These are phyloP conservation scores for Peromyscus maniculatus DNA, from an alignment of 2,113 vertebrate genomes.

Conservation along the genomic window DNA sequence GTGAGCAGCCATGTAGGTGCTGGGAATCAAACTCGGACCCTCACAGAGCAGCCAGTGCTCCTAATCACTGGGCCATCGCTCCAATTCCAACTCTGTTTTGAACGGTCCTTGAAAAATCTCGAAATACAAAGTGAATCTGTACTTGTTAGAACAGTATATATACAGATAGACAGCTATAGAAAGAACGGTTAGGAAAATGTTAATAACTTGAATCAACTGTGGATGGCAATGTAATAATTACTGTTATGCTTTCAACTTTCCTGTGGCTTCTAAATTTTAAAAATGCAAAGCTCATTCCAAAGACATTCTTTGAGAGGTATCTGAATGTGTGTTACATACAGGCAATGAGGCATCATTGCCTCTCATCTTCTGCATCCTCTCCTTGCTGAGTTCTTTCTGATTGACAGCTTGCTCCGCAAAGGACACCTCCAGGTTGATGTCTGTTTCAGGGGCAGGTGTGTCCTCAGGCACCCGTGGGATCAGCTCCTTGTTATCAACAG, in stretches of 20 bases:
- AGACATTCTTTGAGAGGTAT: background rate
- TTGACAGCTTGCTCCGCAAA: conserved; percentile 96
- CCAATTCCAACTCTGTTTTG: background rate
- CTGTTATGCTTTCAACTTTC: background rate
- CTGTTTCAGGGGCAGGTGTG: conserved; percentile 85
- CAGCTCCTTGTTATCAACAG: conserved; percentile 69
- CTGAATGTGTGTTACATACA: conserved; percentile 86
- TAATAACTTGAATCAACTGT: background rate
- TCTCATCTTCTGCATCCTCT: conserved; percentile 80
- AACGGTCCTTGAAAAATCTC: background rate
- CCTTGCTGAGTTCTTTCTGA: conserved; percentile 89
- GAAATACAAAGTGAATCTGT: background rate
- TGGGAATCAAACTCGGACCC: background rate
- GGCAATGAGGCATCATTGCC: conserved; percentile 90
- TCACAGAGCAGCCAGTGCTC: background rate
- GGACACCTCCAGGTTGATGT: conserved; percentile 95
- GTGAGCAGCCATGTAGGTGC: background rate
- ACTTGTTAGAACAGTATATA: background rate
- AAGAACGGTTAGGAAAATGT: background rate
- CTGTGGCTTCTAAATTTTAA: background rate
- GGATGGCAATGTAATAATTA: background rate
- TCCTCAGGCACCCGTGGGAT: conserved; percentile 67
- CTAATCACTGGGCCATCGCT: background rate
- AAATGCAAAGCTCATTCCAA: conserved; percentile 39
- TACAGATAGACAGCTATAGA: background rate